Evolutionary conservation across 2,797 vertebrate genomes (phyloP), one percentile per base, ranked within the genome.

Genomic region (Syngnathus acus): DNA sequence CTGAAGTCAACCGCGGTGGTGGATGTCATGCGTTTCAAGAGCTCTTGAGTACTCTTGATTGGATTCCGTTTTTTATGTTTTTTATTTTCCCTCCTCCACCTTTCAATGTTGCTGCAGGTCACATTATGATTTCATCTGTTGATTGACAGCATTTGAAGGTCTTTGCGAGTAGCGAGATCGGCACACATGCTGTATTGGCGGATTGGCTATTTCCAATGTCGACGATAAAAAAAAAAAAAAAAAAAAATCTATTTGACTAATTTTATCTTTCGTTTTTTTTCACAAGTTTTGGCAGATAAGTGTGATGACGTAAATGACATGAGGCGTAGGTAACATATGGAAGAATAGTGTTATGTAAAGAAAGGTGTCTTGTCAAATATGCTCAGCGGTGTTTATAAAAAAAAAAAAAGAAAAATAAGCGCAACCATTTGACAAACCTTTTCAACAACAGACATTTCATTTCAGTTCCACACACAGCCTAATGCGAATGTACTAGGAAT

Each of bases 71-170:
- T 68, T 67, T 38, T 72, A 5, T 32, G 1, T 37, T 23, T 10
- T 57, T 37, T 37, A 0, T 55, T 57, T 66, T 67, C 21, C 37
- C 62, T 71, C 51, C 64, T 58, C 62, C 66, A 67, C 21, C 53
- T 78, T 70, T 75, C 63, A 78, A 75, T 64, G 67, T 69, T 69
- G 74, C 75, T 79, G 64, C 69, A 57, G 79, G 73, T 83, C 74
- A 68, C 65, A 70, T 75, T 78, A 71, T 65, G 71, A 79, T 80
- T 79, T 70, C 72, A 85, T 85, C 67, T 72, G 68, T 67, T 79
- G 77, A 83, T 70, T 80, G 79, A 80, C 76, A 76, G 68, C 6
- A 64, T 50, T 64, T 73, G 69, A 75, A 84, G 81, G 72, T 78
- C 62, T 54, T 65, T 40, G 50, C 21, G 71, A 55, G 74, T 38